Base-by-base conservation (phyloP, 2,113 vertebrate genomes). In the Synodontis membranacea region DNA sequence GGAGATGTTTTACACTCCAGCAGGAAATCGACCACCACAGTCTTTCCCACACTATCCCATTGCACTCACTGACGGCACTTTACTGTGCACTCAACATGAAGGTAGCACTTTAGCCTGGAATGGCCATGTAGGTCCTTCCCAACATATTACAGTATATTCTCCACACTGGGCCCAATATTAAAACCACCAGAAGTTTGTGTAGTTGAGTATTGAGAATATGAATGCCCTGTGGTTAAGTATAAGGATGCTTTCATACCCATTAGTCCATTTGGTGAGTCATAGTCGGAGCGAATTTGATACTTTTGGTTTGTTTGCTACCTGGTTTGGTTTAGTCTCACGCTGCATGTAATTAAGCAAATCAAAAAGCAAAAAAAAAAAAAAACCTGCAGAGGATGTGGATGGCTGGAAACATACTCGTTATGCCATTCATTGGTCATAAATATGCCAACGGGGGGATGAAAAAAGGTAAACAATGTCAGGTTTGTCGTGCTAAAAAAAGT, bases 21-120 rank as follows among this genome's bases (percentile, higher is more conserved):
- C 86, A 88, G 83, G 84, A 87, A 70, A 86, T 66, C 82, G 56
- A 88, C 84, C 37, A 88, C 89, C 89, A 86, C 84, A 90, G 70
- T 78, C 50, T 88, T 85, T 64, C 83, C 48, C 84, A 84, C 37
- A 42, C 37, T 78, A 46, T 64, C 21, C 39, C 79, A 42, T 28
- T 82, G 68, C 50, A 60, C 66, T 86, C 50, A 82, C 39, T 86
- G 78, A 86, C 75, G 52, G 56, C 72, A 74, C 72, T 84, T 85
- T 74, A 84, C 48, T 82, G 76, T 84, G 74, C 84, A 80, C 84
- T 86, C 62, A 48, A 52, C 42, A 2, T 64, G 44, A 86, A 82
- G 79, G 39, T 70, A 79, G 89, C 86, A 88, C 87, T 86, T 90
- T 88, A 86, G 7, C 25, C 23, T 75, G 64, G 72, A 88, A 75